Base-by-base conservation (phyloP, 2,113 vertebrate species). In the Eulacestoma nigropectus region DNA sequence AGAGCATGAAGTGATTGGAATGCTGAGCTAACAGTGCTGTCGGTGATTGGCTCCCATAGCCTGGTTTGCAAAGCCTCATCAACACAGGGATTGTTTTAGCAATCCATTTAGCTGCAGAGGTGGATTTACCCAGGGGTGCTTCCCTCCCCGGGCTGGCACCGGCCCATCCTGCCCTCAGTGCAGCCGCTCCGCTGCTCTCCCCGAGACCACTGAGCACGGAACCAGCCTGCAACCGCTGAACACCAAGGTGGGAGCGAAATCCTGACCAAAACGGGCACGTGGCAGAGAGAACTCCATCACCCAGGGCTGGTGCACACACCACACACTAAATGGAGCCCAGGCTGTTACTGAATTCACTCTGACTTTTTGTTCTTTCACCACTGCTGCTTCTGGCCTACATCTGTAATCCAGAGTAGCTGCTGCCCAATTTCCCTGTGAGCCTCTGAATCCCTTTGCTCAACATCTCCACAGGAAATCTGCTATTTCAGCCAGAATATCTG, bases 71-170 rank as follows among this genome's bases (percentile, higher is more conserved):
- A 94, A 96, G 87, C 81, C 89, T 85, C 87, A 64, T 87, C 91
- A 94, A 93, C 84, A 95, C 87, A 76, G 73, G 94, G 93, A 94
- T 75, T 95, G 94, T 57, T 91, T 42, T 16, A 78, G 69, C 91
- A 95, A 95, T 89, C 87, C 73, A 41, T 87, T 95, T 91, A 96
- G 93, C 87, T 88, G 82, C 82, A 55, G 76, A 94, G 85, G 94
- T 87, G 84, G 87, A 87, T 89, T 95, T 84, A 95, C 30, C 68
- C 50, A 20, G 70, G 82, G 76, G 13, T 79, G 68, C 55, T 68
- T 75, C 63, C 37, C 42, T 65, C 41, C 57, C 73, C 25, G 0
- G 29, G 53, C 39, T 79, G 17, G 35, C 62, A 68, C 63, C 33
- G 63, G 35, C 70, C 84, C 79, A 21, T 86, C 3, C 75, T 63